These are phyloP conservation scores for Prunella strophiata DNA, from an alignment of 2,797 vertebrate genomes.

Conservation along the genomic window DNA sequence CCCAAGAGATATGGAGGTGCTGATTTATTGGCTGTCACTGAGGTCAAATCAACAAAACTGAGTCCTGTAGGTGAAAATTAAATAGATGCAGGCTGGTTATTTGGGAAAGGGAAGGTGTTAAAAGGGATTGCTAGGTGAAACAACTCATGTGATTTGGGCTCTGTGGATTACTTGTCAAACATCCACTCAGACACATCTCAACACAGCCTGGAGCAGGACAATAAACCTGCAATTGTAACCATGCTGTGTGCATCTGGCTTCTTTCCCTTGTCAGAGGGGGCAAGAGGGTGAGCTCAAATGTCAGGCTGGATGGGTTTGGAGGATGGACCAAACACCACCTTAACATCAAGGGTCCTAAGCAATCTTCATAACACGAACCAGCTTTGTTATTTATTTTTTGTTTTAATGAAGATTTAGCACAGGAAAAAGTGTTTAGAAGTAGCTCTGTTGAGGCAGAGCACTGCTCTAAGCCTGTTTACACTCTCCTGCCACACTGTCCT, in stretches of 20 bases:
- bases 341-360: background rate
- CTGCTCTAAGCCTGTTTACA: background rate
- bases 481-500: fast-evolving
- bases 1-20: background rate
- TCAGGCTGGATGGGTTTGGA: background rate
- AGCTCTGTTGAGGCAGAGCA: background rate
- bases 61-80: background rate
- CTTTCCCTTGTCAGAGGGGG: background rate
- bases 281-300: background rate
- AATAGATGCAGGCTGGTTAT: background rate
- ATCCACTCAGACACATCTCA: background rate
- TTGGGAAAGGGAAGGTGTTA: background rate
- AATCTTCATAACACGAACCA: background rate
- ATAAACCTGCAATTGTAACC: background rate
- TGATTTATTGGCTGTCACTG: background rate
- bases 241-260: background rate
- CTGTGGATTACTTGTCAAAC: background rate
- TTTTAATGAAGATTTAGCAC: background rate
- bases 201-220: background rate
- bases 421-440: background rate
- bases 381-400: background rate
- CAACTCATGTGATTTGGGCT: background rate
- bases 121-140: background rate
- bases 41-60: background rate
- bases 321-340: background rate